These are phyloP conservation scores for Centroberyx gerrardi DNA, from an alignment of 2,797 vertebrate genomes.

Conservation along the genomic window DNA sequence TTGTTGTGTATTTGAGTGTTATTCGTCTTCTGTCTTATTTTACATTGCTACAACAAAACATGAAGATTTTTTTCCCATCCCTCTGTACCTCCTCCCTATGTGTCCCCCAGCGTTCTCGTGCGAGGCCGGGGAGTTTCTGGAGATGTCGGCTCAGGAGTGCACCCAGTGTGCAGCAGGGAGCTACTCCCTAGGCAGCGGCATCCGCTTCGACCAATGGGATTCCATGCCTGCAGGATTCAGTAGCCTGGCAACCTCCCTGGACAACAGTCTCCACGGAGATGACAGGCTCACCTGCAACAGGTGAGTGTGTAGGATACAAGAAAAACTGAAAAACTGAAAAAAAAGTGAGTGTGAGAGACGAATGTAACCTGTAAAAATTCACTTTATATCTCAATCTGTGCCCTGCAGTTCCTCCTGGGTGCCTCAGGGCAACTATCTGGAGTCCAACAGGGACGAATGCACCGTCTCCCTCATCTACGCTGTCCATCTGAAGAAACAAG, in stretches of 20 bases:
- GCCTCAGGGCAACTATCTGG: slow-evolving; percentile 94
- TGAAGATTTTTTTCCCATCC: not conserved
- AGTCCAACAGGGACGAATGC: slow-evolving; percentile 97
- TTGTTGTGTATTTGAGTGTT: slow-evolving; percentile 13
- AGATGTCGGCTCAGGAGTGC: slow-evolving; percentile 97
- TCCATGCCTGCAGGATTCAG: slow-evolving; percentile 94
- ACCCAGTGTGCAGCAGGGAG: slow-evolving; percentile 94
- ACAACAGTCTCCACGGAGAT: slow-evolving; percentile 81
- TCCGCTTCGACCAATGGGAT: slow-evolving; percentile 98
- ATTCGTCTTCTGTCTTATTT: slow-evolving; percentile 13
- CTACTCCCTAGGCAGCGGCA: slow-evolving; percentile 95
- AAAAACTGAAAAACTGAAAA: not conserved
- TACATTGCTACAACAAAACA: not conserved
- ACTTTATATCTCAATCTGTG: not conserved
- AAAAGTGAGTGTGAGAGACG: not conserved
- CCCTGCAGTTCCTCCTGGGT: slow-evolving; percentile 92
- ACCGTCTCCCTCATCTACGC: slow-evolving; percentile 97
- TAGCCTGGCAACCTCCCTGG: slow-evolving; percentile 91
- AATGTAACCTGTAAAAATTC: not conserved
- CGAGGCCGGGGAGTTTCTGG: slow-evolving; percentile 93
- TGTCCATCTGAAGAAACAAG: slow-evolving; percentile 96
- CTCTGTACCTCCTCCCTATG: not conserved
- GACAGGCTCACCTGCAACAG: slow-evolving; percentile 90
- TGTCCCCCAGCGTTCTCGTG: slow-evolving; percentile 93
- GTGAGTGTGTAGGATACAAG: slow-evolving; percentile 70